Conservation (phyloP, 2,797 vertebrate species). For the Phaenicophaeus curvirostris region DNA sequence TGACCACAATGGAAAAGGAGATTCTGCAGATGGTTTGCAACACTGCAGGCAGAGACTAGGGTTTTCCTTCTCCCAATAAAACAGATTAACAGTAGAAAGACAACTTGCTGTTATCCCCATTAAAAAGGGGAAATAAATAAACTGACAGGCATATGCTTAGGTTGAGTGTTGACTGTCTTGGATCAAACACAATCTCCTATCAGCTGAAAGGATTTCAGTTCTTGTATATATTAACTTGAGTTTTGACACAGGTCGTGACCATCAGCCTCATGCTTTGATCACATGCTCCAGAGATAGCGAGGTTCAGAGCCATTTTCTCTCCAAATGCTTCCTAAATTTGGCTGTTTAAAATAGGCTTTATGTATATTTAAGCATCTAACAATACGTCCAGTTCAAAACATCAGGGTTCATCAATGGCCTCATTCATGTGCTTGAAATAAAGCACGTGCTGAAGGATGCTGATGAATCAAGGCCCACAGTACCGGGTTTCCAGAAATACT, state of each 20-base stretch:
- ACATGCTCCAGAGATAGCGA: neutral
- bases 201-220: neutral
- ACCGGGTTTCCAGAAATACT: neutral
- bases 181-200: neutral
- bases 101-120: neutral
- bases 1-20: neutral
- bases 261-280: neutral
- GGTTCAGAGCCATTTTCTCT: neutral
- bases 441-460: neutral
- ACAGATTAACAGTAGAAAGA: neutral
- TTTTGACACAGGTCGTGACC: neutral
- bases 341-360: neutral
- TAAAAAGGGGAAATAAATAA: neutral
- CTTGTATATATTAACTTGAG: neutral
- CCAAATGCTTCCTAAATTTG: neutral
- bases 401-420: neutral
- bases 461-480: neutral
- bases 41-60: rapidly evolving
- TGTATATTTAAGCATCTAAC: neutral
- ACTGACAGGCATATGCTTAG: neutral
- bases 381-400: neutral
- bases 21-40: neutral
- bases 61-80: neutral
- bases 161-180: neutral
- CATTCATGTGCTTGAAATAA: neutral